These are phyloP conservation scores for Megalops atlanticus DNA, from an alignment of 2,113 vertebrate genomes.

Conservation along the genomic window DNA sequence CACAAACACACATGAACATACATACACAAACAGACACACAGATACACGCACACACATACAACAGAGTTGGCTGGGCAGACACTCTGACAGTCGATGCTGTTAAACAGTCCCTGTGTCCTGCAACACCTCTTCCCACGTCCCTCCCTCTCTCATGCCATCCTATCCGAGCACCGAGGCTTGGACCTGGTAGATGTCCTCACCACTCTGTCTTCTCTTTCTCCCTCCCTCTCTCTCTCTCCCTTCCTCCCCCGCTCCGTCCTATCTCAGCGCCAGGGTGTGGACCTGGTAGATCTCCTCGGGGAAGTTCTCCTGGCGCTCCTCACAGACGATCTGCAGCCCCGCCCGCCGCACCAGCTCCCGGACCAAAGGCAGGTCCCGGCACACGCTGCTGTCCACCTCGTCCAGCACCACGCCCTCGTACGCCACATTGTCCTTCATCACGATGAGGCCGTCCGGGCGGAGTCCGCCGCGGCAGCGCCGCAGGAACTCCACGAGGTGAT, in stretches of 20 bases:
- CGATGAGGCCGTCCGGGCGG: conserved; percentile 81
- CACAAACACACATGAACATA: neutral
- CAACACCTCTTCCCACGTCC: neutral
- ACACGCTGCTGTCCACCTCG: conserved; percentile 96
- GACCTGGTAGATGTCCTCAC: neutral
- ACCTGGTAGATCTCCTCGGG: conserved; percentile 96
- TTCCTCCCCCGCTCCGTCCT: conserved; percentile 46
- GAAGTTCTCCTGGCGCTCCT: conserved; percentile 90
- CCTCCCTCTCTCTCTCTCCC: conserved; percentile 26
- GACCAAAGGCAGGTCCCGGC: conserved; percentile 81
- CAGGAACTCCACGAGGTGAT: conserved; percentile 86
- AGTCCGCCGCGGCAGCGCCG: conserved; percentile 79
- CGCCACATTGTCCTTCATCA: conserved; percentile 97
- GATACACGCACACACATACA: neutral
- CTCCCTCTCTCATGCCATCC: too few relatives aligned
- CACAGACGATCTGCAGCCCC: conserved; percentile 77
- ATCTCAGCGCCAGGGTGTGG: conserved; percentile 89
- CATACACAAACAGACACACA: neutral
- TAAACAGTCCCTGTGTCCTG: neutral
- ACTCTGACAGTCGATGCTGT: neutral
- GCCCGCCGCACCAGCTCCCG: conserved; percentile 73
- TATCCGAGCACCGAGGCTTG: too few relatives aligned
- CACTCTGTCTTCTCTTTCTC: neutral
- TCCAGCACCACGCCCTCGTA: conserved; percentile 91
- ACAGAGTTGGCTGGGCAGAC: neutral